Evolutionary conservation across 2,888 invertebrate genomes (phyloP), one percentile per base, ranked within the genome.

Genomic region (Neuroscelio doddi): DNA sequence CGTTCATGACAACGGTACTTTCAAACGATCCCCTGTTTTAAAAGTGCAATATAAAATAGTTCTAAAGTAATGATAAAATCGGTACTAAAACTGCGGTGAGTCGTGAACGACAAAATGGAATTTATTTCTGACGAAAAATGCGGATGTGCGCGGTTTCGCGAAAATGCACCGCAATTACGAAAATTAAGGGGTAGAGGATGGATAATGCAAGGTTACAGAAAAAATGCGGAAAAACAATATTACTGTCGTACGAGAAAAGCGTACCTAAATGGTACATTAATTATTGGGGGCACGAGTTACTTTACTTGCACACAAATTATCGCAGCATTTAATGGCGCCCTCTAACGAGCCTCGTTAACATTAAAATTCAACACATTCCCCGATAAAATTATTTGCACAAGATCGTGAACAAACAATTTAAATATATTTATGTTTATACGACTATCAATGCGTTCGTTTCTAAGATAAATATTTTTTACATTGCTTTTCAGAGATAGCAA

Each of bases 121-220:
- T 50, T 62, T 53, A 61, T 50, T 62, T 51, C 30, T 41, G 55
- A 46, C 55, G 55, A 62, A 56, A 62, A 62, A 51, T 56, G 55
- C 62, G 62, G 62, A 62, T 56, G 62, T 46, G 32, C 39, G 34
- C 50, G 32, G 50, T 55, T 62, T 62, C 30, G 61, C 29, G 50
- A 56, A 62, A 62, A 62, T 21, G 38, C 41, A 27, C 45, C 1
- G 50, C 46, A 46, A 55, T 62, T 62, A 62, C 55, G 62, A 50
- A 55, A 62, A 62, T 62, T 45, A 56, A 39, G 34, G 32, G 55
- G 46, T 46, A 34, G 30, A 30, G 12, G 24, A 36, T 34, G 39
- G 32, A 45, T 62, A 55, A 62, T 49, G 55, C 53, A 29, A 34
- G 46, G 45, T 51, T 56, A 24, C 45, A 21, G 38, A 56, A 62